These are phyloP conservation scores for Trisateles emortualis DNA, from an alignment of 2,888 invertebrate genomes.

Conservation along the genomic window DNA sequence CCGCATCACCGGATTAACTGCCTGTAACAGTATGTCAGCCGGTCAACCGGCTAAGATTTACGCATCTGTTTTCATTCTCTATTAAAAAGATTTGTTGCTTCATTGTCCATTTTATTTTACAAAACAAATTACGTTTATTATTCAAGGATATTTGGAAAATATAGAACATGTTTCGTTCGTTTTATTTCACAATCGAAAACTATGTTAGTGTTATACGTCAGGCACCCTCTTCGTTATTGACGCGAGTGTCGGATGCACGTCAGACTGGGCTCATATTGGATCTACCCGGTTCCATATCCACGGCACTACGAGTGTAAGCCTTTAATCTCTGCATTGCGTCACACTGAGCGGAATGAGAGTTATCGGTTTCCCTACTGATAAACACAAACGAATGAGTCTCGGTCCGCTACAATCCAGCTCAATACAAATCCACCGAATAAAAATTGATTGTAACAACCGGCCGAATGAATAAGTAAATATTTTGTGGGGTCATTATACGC, in stretches of 20 bases:
- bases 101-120: slow-evolving; percentile 26
- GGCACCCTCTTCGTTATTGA: slow-evolving; percentile 62
- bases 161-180: slow-evolving; percentile 1
- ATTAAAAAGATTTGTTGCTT: slow-evolving; percentile 62
- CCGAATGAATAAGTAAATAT: slow-evolving; percentile 56
- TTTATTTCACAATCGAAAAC: slow-evolving; percentile 25
- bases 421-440: slow-evolving; percentile 72
- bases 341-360: slow-evolving; percentile 81
- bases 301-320: slow-evolving; percentile 76
- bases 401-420: slow-evolving; percentile 61
- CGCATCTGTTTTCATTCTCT: slow-evolving; percentile 72
- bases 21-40: slow-evolving; percentile 80
- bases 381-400: slow-evolving; percentile 80
- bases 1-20: slow-evolving; percentile 82
- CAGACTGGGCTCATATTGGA: slow-evolving; percentile 74
- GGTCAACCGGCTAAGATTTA: slow-evolving; percentile 77
- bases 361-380: slow-evolving; percentile 82
- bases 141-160: slow-evolving; percentile 7
- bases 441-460: slow-evolving; percentile 73
- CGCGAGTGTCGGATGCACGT: slow-evolving; percentile 63
- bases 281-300: slow-evolving; percentile 70
- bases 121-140: slow-evolving; percentile 33
- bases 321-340: slow-evolving; percentile 85
- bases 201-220: slow-evolving; percentile 40
- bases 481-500: slow-evolving; percentile 58